These are phyloP conservation scores for Lophius piscatorius DNA, from an alignment of 2,113 vertebrate genomes.

Conservation along the genomic window DNA sequence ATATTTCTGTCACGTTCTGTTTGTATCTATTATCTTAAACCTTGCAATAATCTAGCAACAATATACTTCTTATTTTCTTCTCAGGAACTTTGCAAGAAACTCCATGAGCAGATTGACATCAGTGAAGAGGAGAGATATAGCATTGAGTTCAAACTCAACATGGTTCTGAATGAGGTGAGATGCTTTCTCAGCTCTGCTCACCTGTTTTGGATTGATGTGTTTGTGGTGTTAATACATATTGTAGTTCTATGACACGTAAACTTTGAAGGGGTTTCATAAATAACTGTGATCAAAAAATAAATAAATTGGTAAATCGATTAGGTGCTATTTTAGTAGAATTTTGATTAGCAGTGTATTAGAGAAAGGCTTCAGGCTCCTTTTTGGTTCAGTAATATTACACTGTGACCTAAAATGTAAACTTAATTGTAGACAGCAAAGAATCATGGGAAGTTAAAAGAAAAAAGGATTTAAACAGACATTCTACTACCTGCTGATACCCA, in stretches of 20 bases:
- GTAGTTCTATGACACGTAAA: too few species aligned
- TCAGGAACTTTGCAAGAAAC: conserved; percentile 88
- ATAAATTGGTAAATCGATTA: neutral
- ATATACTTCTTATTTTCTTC: conserved; percentile 1
- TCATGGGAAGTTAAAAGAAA: too few species aligned
- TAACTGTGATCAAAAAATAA: too few species aligned
- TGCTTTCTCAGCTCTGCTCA: neutral
- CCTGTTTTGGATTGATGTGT: neutral
- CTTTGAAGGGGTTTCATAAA: too few species aligned
- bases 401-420: neutral
- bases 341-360: too few species aligned
- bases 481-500: too few species aligned
- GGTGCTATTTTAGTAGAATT: neutral
- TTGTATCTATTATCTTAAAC: neutral
- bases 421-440: too few species aligned
- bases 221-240: neutral
- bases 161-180: conserved; percentile 90
- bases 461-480: too few species aligned
- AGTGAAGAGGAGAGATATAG: conserved; percentile 94
- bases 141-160: conserved; percentile 88
- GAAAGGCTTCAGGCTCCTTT: neutral
- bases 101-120: conserved; percentile 86
- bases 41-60: neutral
- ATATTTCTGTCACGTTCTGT: too few species aligned
- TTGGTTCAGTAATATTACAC: neutral